Percentiles rank a stretch among this genome's conserved stretches.
Conservation (phyloP, 2,797 vertebrate species). For the Phrynocephalus guinanensis region DNA sequence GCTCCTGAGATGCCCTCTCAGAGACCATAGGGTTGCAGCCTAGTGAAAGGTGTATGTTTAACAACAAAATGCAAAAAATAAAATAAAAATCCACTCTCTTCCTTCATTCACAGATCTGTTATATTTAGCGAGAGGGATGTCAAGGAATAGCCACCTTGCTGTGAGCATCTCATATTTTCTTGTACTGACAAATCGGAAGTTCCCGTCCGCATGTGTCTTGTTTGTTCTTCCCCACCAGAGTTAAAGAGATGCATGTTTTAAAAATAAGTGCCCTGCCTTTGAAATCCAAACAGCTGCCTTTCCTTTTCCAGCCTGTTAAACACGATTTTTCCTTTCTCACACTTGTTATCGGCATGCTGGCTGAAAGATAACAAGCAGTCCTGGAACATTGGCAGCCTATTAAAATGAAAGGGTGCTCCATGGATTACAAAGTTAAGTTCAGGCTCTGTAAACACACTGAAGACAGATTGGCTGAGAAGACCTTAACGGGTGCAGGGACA, state of each 20-base stretch:
- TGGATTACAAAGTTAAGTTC: conserved; percentile 26
- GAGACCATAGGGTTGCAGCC: too few relatives aligned
- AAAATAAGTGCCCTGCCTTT: conserved; percentile 18
- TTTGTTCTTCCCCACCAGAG: neutral
- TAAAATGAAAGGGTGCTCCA: conserved; percentile 15
- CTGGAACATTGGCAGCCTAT: conserved; percentile 15
- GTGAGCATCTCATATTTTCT: neutral
- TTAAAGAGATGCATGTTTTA: conserved; percentile 17
- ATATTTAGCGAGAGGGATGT: neutral
- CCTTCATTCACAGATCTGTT: neutral
- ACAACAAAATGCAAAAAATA: too few relatives aligned
- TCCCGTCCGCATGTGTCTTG: neutral
- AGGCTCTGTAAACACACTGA: neutral
- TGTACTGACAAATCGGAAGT: neutral
- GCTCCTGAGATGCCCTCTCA: too few relatives aligned
- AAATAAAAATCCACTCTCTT: neutral
- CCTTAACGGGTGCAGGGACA: neutral
- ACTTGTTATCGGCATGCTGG: neutral
- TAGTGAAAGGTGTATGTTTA: too few relatives aligned
- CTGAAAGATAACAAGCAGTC: conserved; percentile 25
- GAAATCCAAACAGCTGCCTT: neutral
- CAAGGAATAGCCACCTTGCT: neutral
- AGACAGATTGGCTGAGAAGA: conserved; percentile 13
- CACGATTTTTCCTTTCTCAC: conserved; percentile 42
- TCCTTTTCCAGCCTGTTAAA: conserved; percentile 40